Base-by-base conservation (phyloP, 2,888 invertebrate genomes). In the Neoitamus cyanurus region DNA sequence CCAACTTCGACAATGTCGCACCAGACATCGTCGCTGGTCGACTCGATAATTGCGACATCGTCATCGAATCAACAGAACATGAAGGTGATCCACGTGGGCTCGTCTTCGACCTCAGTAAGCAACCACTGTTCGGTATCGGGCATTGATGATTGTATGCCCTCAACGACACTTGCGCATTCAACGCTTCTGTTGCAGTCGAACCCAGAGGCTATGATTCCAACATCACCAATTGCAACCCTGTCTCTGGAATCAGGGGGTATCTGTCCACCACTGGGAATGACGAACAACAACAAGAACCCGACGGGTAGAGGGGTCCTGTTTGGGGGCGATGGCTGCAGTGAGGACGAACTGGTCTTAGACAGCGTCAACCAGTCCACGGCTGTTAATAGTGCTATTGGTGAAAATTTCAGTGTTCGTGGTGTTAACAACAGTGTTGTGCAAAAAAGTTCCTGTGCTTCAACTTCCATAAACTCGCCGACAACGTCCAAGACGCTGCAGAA, bases 71-170 rank as follows among this genome's bases (percentile, higher is more conserved):
- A 48, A 7, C 78, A 48, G 11, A 37, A 34, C 73, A 36, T 73
- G 48, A 73, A 48, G 31, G 25, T 83, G 25, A 83, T 83, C 36
- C 72, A 78, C n/a, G 78, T 78, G 15, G 83, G 72, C 3, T 30
- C 83, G 15, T 5, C 83, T 34, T 77, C 84, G 36, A 11, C 84
- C 13, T 68, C 75, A 15, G 48, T 73, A 11, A 58, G 31, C 34
- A 37, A 25, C 34, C 83, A 83, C 3, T 46, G 46, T 31, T 4
- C 48, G 13, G 25, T 30, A n/a, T 30, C 46, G 28, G 20, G 48
- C n/a, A 77, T 84, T 11, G 84, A 84, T 28, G 84, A 84, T 13
- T 84, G 84, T 68, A 70, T 68, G 25, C 69, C 85, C 75, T 83
- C 85, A 37, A 83, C 83, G 70, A 83, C 85, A 68, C 77, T 78